Conservation (phyloP, 2,888 invertebrate genomes). For the Griposia aprilina region DNA sequence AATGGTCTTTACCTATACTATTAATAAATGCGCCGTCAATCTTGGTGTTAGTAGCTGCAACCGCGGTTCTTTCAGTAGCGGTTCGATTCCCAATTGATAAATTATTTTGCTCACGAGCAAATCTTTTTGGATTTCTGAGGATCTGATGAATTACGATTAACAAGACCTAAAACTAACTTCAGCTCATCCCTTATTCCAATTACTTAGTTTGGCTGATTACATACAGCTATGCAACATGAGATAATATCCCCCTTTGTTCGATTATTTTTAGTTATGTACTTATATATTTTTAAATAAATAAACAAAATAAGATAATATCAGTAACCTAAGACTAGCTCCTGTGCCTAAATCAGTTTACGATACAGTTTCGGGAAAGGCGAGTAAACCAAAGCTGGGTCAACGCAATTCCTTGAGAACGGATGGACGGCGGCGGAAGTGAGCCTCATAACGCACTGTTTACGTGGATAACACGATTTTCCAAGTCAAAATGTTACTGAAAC, state of each 20-base stretch:
- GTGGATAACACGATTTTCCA: slow-evolving; percentile 59
- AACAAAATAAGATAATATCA: background rate
- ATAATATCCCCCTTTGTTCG: background rate
- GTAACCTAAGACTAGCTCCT: slow-evolving; percentile 47
- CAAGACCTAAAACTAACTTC: background rate
- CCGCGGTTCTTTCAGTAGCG: background rate
- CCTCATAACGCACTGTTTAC: slow-evolving; percentile 57
- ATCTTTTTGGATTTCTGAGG: background rate
- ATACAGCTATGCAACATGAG: background rate
- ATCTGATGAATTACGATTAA: background rate
- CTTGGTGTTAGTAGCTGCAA: background rate
- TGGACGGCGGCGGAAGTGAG: slow-evolving; percentile 57
- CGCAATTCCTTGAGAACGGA: slow-evolving; percentile 66
- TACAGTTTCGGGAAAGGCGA: slow-evolving; percentile 68
- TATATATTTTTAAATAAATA: background rate
- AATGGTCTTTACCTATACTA: background rate
- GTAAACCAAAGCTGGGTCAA: slow-evolving; percentile 74
- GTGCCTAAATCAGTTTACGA: slow-evolving; percentile 60
- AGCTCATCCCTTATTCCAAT: background rate
- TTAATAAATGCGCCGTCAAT: background rate
- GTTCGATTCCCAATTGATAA: background rate
- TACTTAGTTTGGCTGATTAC: background rate
- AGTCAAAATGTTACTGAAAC: slow-evolving; percentile 31
- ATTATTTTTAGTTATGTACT: background rate
- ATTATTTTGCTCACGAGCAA: background rate